These are phyloP conservation scores for Oreotrochilus melanogaster DNA, from an alignment of 2,113 vertebrate species.

Conservation along the genomic window DNA sequence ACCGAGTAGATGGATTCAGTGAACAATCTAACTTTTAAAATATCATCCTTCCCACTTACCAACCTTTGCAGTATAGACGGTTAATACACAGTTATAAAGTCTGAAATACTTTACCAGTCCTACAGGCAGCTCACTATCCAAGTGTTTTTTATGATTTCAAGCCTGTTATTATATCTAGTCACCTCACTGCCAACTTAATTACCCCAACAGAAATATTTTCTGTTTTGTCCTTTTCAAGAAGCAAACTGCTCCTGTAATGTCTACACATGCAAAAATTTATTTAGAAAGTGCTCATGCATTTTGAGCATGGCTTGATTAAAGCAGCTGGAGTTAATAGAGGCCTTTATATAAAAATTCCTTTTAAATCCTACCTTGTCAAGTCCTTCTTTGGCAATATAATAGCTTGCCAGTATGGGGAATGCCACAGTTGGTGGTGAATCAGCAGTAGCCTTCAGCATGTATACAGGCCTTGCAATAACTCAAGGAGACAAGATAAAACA, in stretches of 20 bases:
- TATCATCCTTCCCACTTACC: background rate
- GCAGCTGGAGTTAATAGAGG: background rate
- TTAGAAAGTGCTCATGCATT: background rate
- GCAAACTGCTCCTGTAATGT: background rate
- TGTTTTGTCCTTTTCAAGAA: background rate
- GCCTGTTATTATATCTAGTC: background rate
- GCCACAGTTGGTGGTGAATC: background rate
- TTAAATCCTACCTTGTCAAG: background rate
- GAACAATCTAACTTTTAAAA: background rate
- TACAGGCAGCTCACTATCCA: background rate
- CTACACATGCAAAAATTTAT: background rate
- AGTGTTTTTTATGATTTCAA: background rate
- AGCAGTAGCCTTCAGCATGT: background rate
- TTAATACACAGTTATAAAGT: background rate
- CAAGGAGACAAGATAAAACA: background rate
- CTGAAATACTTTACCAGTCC: background rate
- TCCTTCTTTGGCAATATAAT: background rate
- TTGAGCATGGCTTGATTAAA: slow-evolving; percentile 1
- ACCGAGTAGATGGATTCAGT: background rate
- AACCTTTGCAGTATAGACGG: background rate
- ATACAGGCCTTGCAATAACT: background rate
- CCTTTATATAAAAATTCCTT: background rate
- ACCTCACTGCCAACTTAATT: background rate
- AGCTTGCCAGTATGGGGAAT: background rate
- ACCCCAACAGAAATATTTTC: background rate